Base-by-base conservation (phyloP, 35 echinoderm and acorn worm genomes). In the Patiria miniata region DNA sequence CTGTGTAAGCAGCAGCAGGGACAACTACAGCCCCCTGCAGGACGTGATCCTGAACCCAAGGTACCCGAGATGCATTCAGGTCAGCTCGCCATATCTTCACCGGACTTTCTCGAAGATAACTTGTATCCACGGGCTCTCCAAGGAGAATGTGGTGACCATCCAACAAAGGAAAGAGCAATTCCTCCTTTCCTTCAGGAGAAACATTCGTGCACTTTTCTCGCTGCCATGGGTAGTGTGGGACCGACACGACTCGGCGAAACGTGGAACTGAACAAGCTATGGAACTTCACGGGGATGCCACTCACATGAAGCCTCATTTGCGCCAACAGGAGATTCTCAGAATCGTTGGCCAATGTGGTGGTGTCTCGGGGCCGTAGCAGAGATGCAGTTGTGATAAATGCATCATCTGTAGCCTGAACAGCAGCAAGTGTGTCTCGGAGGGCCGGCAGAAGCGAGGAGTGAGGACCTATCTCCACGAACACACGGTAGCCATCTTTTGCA, bases 191-290 rank as follows among this genome's bases (percentile, higher is more conserved):
- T 23, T 73, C 61, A 2, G 16, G 38, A 21, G 34, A 26, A 1
- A 68, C 23, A 65, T 36, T 39, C 50, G 79, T 42, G 34, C 87
- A 89, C 14, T 29, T n/a, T 21, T 81, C 68, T 53, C 87, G 87
- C 50, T 89, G 87, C 87, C 87, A 89, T 0, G 87, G 87, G 65
- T 89, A 89, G 30, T 73, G 60, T 51, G 87, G 87, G 30, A 89
- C 21, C 17, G 87, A 83, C 36, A 51, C 16, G 50, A 82, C 79
- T 18, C 33, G 44, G n/a, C 29, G 39, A 23, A 56, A 18, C 39
- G 23, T 8, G 4, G 36, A 28, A 7, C 44, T 40, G 39, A 77
- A 90, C 7, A 37, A 38, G 30, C 39, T 0, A 8, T 6, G n/a
- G 22, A 90, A 83, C 28, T 78, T 37, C 5, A 78, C 47, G 2